These are phyloP conservation scores for Eidolon helvum DNA, from an alignment of 2,113 vertebrate species.

Conservation along the genomic window DNA sequence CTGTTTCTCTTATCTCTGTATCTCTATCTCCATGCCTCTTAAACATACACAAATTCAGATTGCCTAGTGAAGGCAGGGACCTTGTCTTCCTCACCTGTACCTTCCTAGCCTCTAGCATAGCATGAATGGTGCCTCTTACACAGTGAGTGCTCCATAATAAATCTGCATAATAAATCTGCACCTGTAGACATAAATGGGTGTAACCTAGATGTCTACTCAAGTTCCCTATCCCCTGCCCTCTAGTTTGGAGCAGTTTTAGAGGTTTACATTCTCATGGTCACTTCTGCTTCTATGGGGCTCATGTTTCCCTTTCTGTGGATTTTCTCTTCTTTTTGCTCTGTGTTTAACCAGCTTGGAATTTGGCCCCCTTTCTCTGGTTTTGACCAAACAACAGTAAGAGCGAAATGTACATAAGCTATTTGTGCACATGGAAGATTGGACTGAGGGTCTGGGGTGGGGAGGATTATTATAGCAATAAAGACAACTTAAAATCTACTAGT, in stretches of 20 bases:
- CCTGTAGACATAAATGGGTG: background rate
- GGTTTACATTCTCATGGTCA: background rate
- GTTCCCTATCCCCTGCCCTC: background rate
- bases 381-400: background rate
- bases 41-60: background rate
- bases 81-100: background rate
- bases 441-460: background rate
- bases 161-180: background rate
- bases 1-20: background rate
- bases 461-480: background rate
- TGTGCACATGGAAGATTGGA: background rate
- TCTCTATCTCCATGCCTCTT: background rate
- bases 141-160: background rate
- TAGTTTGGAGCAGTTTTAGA: background rate
- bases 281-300: background rate
- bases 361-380: background rate
- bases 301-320: background rate
- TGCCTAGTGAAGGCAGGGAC: background rate
- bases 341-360: constrained; percentile 34
- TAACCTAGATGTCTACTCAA: background rate
- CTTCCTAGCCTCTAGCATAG: background rate
- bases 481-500: background rate
- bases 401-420: background rate
- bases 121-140: background rate
- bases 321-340: background rate